These are phyloP conservation scores for Nasalis larvatus DNA, from an alignment of 2,113 vertebrate species.

Conservation along the genomic window DNA sequence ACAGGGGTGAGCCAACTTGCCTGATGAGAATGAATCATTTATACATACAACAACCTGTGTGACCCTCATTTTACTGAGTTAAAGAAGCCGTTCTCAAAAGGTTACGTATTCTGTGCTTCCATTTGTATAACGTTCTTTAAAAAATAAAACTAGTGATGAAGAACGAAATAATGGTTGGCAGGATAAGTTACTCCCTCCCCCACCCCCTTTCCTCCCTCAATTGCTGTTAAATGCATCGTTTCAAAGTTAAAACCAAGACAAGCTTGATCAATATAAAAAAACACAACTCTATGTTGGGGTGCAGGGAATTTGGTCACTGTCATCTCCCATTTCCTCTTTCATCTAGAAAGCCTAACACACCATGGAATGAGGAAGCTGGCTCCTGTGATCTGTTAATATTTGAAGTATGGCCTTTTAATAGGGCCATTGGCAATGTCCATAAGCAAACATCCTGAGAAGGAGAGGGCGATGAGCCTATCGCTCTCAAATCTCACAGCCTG, in stretches of 20 bases:
- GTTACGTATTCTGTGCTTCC: not conserved
- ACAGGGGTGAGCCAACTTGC: no score
- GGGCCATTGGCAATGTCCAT: not conserved
- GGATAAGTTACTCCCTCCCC: not conserved
- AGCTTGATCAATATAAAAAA: not conserved
- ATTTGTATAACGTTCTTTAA: not conserved
- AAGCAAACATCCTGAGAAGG: slow-evolving; percentile 44
- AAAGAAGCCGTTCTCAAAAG: not conserved
- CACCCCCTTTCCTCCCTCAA: not conserved
- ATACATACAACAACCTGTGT: not conserved
- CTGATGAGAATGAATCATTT: not conserved
- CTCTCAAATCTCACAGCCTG: not conserved
- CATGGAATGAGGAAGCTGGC: slow-evolving; percentile 17
- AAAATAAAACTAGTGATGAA: not conserved
- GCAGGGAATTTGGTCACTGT: not conserved
- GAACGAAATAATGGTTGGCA: not conserved
- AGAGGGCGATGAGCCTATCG: not conserved
- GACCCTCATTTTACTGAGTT: not conserved
- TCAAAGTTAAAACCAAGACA: slow-evolving; percentile 16
- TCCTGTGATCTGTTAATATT: not conserved
- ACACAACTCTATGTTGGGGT: not conserved
- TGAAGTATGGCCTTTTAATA: not conserved
- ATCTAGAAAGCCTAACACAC: not conserved
- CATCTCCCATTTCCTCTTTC: not conserved
- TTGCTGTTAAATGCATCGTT: not conserved